Conservation (phyloP, 2,113 vertebrate species). For the Catharus fuscescens region DNA sequence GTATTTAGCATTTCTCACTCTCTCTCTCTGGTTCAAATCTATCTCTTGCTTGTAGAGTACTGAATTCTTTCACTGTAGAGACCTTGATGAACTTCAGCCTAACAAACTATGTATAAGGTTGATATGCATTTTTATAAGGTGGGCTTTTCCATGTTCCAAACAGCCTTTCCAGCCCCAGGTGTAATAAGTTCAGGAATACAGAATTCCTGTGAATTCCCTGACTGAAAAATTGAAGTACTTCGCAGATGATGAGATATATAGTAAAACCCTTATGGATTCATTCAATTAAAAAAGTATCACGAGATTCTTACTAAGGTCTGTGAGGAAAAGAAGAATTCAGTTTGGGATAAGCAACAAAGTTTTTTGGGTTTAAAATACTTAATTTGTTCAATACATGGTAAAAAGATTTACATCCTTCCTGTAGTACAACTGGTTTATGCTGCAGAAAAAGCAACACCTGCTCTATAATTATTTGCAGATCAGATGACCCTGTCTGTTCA, state of each 20-base stretch:
- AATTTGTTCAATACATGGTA: not conserved
- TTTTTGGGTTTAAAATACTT: not conserved
- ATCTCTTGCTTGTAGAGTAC: not conserved
- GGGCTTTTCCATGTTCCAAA: not conserved
- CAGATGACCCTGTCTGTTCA: not conserved
- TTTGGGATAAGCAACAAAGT: not conserved
- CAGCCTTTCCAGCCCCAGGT: not conserved
- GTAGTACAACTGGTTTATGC: not conserved
- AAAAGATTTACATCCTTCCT: not conserved
- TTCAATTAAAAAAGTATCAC: conserved; percentile 31
- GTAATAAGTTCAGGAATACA: not conserved
- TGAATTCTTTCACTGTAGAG: not conserved
- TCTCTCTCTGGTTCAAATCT: not conserved
- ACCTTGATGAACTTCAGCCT: not conserved
- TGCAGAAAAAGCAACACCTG: not conserved
- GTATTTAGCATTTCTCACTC: not conserved
- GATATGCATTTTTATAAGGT: not conserved
- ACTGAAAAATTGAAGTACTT: not conserved
- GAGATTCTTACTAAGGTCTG: not conserved
- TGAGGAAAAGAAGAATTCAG: not conserved
- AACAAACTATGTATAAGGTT: not conserved
- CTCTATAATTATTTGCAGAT: not conserved
- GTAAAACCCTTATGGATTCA: conserved; percentile 4
- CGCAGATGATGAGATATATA: not conserved
- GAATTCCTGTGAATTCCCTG: not conserved